A percentile compares a stretch with the other conserved stretches of the same genome.
Conservation (phyloP, 2,113 vertebrate genomes). For the Lophochroa leadbeateri region DNA sequence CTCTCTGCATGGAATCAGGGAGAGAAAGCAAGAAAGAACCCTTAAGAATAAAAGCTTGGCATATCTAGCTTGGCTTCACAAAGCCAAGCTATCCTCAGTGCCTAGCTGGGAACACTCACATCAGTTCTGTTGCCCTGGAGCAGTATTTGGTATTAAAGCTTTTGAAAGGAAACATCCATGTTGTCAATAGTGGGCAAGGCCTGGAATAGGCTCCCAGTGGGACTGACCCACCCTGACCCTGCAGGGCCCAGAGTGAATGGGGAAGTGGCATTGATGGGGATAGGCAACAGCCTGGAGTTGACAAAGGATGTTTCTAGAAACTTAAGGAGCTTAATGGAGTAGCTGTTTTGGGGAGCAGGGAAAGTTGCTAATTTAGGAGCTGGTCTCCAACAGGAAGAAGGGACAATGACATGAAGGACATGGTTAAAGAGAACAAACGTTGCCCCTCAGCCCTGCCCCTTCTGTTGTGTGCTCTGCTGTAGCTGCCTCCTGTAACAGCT, state of each 20-base stretch:
- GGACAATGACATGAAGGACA: neutral
- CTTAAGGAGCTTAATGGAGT: neutral
- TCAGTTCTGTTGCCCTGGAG: neutral
- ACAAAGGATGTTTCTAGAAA: neutral
- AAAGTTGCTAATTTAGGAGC: neutral
- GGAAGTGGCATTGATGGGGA: neutral
- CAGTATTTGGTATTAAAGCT: neutral
- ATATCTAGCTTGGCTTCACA: neutral
- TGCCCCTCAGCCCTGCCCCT: neutral
- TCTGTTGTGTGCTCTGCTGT: neutral
- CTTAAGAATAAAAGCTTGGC: neutral
- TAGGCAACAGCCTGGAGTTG: neutral
- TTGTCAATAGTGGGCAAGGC: neutral
- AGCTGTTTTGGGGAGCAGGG: neutral
- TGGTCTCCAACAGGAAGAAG: neutral
- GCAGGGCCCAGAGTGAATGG: neutral
- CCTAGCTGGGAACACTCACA: neutral
- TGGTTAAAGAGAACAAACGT: neutral
- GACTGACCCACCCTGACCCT: neutral
- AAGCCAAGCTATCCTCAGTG: neutral
- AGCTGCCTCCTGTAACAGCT: neutral
- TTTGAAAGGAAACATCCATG: neutral
- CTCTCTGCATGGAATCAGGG: constrained; percentile 77
- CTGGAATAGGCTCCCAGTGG: neutral
- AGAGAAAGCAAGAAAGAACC: neutral